phyloP scores from a whole-genome alignment of 2,113 vertebrate species.

The Bubalus kerabau region DNA sequence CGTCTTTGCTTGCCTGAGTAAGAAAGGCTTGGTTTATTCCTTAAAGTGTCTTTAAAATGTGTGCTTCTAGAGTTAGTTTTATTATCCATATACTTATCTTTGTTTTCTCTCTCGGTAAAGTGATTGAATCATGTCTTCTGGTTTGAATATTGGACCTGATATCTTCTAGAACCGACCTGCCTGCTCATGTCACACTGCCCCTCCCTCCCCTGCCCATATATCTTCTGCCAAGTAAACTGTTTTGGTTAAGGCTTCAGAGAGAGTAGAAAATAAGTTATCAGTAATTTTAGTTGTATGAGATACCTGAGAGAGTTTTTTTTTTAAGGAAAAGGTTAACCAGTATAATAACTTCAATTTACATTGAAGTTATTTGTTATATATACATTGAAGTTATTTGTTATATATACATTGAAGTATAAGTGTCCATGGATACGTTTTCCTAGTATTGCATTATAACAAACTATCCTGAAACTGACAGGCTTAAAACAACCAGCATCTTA shows the following conservation, averaged over 20 bases:
- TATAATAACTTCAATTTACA: background rate
- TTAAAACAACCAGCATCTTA: background rate
- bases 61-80: background rate
- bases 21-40: background rate
- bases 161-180: background rate
- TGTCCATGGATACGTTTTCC: background rate
- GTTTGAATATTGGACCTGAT: background rate
- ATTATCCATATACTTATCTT: background rate
- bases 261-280: background rate
- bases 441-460: background rate
- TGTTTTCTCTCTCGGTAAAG: background rate
- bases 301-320: background rate
- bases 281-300: background rate
- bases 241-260: background rate
- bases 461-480: background rate
- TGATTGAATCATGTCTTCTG: background rate
- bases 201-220: background rate
- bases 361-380: background rate
- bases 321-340: background rate
- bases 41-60: background rate
- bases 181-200: background rate
- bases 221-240: background rate
- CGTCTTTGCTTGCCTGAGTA: background rate
- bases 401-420: background rate
- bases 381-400: background rate